A percentile compares a stretch with the other conserved stretches of the same genome.
phyloP scores from a whole-genome alignment of 2,797 vertebrate species.

The Pelochelys cantorii region DNA sequence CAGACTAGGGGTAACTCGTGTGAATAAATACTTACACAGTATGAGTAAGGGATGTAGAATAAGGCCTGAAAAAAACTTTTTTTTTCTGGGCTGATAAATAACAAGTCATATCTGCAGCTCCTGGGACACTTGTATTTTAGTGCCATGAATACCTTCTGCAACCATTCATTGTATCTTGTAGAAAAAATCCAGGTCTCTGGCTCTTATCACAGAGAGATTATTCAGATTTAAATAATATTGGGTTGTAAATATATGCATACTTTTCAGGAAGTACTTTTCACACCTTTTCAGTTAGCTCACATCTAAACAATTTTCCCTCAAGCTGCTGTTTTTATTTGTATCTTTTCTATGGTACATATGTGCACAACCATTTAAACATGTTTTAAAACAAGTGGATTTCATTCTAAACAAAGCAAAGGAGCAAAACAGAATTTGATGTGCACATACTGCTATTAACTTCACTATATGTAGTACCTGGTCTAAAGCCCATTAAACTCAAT shows the following conservation, averaged over 20 bases:
- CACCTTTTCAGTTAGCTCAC: slow-evolving; percentile 10
- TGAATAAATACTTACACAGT: neutral
- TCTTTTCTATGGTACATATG: neutral
- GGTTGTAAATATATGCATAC: slow-evolving; percentile 22
- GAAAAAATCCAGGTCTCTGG: slow-evolving; percentile 23
- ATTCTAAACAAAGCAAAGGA: neutral
- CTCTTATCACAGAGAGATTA: slow-evolving; percentile 34
- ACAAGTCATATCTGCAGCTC: neutral
- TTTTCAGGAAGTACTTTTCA: slow-evolving; percentile 7
- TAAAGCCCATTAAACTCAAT: neutral
- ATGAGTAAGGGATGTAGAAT: neutral
- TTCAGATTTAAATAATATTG: slow-evolving; percentile 9
- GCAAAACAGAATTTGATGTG: neutral
- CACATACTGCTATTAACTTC: neutral
- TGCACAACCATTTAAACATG: neutral
- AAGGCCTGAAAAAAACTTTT: slow-evolving; percentile 20
- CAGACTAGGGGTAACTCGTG: slow-evolving; percentile 34
- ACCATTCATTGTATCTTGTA: slow-evolving; percentile 46
- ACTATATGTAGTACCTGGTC: neutral
- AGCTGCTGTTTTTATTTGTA: neutral
- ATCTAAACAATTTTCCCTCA: slow-evolving; percentile 25
- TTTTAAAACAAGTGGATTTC: slow-evolving; percentile 15
- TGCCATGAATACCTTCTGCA: slow-evolving; percentile 48
- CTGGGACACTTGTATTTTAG: slow-evolving; percentile 19
- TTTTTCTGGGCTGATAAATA: neutral